Conservation (phyloP, 2,797 vertebrate genomes). For the Cichlasoma orientale region DNA sequence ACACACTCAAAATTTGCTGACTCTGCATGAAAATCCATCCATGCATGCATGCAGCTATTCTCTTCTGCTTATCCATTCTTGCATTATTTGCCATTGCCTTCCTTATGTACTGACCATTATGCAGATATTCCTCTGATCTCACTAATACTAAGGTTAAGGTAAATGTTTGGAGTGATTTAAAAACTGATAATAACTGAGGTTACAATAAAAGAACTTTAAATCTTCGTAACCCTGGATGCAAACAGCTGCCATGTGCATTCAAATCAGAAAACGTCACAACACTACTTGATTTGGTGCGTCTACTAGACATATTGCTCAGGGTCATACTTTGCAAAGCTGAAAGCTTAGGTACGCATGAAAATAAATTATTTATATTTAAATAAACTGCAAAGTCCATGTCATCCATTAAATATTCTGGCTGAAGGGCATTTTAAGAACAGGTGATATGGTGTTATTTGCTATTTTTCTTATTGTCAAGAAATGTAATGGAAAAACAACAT, state of each 20-base stretch:
- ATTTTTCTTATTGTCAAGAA: neutral
- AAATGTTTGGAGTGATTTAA: neutral
- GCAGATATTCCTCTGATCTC: neutral
- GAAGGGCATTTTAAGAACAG: constrained; percentile 1
- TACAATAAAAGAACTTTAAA: neutral
- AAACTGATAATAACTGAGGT: neutral
- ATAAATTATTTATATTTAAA: neutral
- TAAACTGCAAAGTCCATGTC: neutral
- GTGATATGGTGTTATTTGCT: neutral
- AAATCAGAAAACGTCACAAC: neutral
- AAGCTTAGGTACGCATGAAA: constrained; percentile 8
- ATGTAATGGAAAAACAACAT: neutral
- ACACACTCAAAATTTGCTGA: neutral
- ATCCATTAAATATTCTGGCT: neutral
- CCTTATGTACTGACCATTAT: neutral
- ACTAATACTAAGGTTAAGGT: neutral
- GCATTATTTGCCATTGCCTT: neutral
- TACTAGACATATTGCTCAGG: neutral
- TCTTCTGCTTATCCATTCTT: neutral
- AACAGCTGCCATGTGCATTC: neutral
- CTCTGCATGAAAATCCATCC: neutral
- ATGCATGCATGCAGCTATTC: too few species aligned
- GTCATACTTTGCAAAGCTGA: neutral
- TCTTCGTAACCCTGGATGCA: neutral
- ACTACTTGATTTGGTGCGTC: neutral